phyloP scores from a whole-genome alignment of 2,888 invertebrate species.

The Rhagonycha fulva region DNA sequence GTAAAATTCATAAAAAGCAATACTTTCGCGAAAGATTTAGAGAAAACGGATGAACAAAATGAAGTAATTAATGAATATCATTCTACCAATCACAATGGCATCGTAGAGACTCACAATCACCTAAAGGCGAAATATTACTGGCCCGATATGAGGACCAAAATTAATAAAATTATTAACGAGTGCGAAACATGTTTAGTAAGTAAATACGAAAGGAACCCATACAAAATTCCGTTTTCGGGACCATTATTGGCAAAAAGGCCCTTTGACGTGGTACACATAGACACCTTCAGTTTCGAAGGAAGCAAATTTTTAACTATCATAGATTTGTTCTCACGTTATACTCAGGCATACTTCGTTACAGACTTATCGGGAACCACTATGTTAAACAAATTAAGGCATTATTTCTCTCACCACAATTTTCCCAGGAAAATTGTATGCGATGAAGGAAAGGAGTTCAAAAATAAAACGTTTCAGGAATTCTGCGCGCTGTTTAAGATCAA shows the following conservation, averaged over 20 bases:
- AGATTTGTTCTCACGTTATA: background rate
- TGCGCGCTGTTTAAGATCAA: slow-evolving; percentile 15
- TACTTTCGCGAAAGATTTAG: slow-evolving; percentile 18
- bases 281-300: background rate
- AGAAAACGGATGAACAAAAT: slow-evolving; percentile 15
- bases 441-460: slow-evolving; percentile 26
- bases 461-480: slow-evolving; percentile 12
- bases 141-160: too few relatives aligned
- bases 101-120: slow-evolving; percentile 24
- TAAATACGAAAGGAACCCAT: background rate
- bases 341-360: too few relatives aligned
- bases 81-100: slow-evolving; percentile 23
- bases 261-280: slow-evolving; percentile 1
- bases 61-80: slow-evolving; percentile 23
- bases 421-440: slow-evolving; percentile 19
- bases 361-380: too few relatives aligned
- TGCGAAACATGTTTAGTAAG: background rate
- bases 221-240: background rate
- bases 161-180: slow-evolving; percentile 19
- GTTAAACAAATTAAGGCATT: too few relatives aligned
- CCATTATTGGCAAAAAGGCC: background rate
- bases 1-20: slow-evolving; percentile 25
- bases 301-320: background rate
- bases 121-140: slow-evolving; percentile 24
- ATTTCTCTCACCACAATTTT: background rate